These are phyloP conservation scores for Meleagris gallopavo DNA, from an alignment of 2,113 vertebrate genomes.

Conservation along the genomic window DNA sequence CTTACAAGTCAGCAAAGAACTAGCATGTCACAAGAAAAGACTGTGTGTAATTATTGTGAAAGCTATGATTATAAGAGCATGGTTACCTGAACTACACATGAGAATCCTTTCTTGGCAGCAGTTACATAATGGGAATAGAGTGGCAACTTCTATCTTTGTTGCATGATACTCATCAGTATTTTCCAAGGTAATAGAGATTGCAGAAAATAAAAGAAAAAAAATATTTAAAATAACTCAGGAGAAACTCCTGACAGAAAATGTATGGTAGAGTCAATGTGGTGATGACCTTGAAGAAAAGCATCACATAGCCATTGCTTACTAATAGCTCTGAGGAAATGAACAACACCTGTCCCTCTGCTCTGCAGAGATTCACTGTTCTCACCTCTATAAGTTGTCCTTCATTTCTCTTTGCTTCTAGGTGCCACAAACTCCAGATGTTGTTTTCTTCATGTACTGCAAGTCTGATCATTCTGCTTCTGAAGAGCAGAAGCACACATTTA, in stretches of 20 bases:
- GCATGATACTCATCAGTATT: neutral
- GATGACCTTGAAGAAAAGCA: neutral
- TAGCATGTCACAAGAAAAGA: neutral
- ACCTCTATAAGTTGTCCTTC: neutral
- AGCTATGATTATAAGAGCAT: neutral
- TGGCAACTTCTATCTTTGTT: neutral
- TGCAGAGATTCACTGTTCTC: neutral
- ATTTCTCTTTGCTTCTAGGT: neutral
- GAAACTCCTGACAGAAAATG: neutral
- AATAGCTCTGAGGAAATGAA: neutral
- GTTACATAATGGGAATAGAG: neutral
- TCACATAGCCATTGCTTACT: fast-evolving
- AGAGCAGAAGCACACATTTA: neutral
- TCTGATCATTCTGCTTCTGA: neutral
- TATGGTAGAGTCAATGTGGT: neutral
- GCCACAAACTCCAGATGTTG: neutral
- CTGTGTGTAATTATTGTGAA: neutral
- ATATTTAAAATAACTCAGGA: neutral
- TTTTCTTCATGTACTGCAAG: neutral
- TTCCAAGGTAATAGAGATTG: neutral
- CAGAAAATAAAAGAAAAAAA: neutral
- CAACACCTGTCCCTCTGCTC: neutral
- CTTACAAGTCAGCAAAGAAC: neutral
- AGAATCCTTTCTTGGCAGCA: neutral
- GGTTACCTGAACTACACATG: neutral